Conservation (phyloP, 2,797 vertebrate species). For the Numenius phaeopus region DNA sequence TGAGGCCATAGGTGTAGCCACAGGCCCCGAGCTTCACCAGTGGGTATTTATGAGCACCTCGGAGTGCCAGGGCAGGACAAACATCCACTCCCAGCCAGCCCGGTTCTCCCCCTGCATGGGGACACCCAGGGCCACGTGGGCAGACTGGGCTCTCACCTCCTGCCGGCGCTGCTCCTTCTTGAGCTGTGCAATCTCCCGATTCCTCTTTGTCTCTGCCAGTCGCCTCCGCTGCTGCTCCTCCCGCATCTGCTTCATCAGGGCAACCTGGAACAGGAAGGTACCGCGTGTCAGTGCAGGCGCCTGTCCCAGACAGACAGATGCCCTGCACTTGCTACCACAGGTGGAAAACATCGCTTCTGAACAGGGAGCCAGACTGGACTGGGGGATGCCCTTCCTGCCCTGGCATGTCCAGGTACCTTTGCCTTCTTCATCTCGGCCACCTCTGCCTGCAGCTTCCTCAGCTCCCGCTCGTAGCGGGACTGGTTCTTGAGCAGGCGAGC, state of each 20-base stretch:
- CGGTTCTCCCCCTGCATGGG: not conserved
- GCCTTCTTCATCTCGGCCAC: conserved; percentile 98
- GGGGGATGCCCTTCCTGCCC: not conserved
- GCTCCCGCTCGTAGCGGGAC: conserved; percentile 92
- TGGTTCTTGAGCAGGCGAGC: conserved; percentile 96
- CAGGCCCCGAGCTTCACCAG: fast-evolving
- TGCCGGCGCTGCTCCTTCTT: conserved; percentile 97
- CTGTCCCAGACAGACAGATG: not conserved
- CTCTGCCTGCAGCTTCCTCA: conserved; percentile 93
- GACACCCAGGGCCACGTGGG: fast-evolving
- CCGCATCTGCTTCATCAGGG: conserved; percentile 98
- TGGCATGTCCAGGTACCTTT: conserved; percentile 82
- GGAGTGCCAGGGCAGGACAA: not conserved
- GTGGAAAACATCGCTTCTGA: not conserved
- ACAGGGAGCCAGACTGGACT: not conserved
- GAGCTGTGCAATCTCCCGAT: conserved; percentile 94
- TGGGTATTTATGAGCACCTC: not conserved
- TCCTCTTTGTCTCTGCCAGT: conserved; percentile 93
- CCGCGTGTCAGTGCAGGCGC: fast-evolving
- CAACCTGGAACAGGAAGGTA: conserved; percentile 76
- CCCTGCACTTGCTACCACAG: not conserved
- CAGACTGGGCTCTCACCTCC: conserved; percentile 80
- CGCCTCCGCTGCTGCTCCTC: conserved; percentile 95
- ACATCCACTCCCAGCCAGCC: not conserved
- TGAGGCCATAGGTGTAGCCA: not conserved